These are phyloP conservation scores for Callopanchax toddi DNA, from an alignment of 2,113 vertebrate species.

Conservation along the genomic window DNA sequence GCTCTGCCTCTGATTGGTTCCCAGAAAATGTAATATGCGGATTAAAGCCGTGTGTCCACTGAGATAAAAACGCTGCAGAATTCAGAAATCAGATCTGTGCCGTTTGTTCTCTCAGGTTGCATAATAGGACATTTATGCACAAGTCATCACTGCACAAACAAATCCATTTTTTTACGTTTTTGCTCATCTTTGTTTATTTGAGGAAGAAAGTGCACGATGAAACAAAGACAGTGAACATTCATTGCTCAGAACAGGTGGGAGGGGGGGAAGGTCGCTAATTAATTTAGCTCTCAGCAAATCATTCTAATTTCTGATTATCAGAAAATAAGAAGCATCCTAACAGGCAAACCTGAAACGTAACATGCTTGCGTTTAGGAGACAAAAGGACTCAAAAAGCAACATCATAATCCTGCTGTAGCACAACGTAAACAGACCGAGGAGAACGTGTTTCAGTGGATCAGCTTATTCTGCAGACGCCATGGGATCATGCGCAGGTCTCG, in stretches of 20 bases:
- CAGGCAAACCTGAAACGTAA: slow-evolving; percentile 44
- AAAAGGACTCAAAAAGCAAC: slow-evolving; percentile 45
- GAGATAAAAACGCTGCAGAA: slow-evolving; percentile 45
- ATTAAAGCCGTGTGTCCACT: slow-evolving; percentile 49
- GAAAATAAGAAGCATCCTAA: slow-evolving; percentile 60
- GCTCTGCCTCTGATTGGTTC: slow-evolving; percentile 48
- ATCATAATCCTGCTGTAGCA: slow-evolving; percentile 60
- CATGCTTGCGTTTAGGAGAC: slow-evolving; percentile 43
- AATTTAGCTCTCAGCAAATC: slow-evolving; percentile 52
- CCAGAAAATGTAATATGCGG: slow-evolving; percentile 55
- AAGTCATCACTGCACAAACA: not conserved
- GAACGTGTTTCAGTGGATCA: slow-evolving; percentile 17
- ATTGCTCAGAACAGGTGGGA: slow-evolving; percentile 47
- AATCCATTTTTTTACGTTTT: not conserved
- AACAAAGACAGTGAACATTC: slow-evolving; percentile 56
- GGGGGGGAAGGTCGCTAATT: slow-evolving; percentile 38
- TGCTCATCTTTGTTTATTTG: slow-evolving; percentile 61
- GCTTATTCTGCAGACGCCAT: slow-evolving; percentile 27
- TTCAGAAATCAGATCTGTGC: slow-evolving; percentile 41
- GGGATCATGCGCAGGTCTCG: slow-evolving; percentile 33
- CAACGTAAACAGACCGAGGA: slow-evolving; percentile 39
- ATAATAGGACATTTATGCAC: slow-evolving; percentile 18
- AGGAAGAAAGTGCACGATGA: slow-evolving; percentile 54
- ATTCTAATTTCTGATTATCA: slow-evolving; percentile 65
- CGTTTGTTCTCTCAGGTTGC: slow-evolving; percentile 22